phyloP scores from a whole-genome alignment of 2,113 vertebrate genomes.

The Amazona guildingii region DNA sequence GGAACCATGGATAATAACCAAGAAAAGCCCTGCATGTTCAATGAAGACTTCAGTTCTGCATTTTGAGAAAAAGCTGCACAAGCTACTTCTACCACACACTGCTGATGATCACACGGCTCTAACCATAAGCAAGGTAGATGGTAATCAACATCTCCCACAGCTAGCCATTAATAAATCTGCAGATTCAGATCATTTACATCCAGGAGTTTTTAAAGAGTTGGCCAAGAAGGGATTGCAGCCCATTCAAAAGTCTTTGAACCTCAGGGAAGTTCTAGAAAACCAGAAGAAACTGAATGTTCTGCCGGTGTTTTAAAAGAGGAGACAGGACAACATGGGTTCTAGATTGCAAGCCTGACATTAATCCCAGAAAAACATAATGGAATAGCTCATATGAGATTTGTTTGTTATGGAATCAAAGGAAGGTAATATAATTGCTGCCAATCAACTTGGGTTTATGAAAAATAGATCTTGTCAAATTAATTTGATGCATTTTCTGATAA shows the following conservation, averaged over 20 bases:
- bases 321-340: not conserved
- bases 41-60: constrained; percentile 27
- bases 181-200: constrained; percentile 64
- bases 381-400: constrained; percentile 41
- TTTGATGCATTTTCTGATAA: constrained; percentile 69
- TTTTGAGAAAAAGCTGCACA: constrained; percentile 56
- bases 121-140: constrained; percentile 66
- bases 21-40: constrained; percentile 13
- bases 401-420: constrained; percentile 65
- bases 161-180: constrained; percentile 69
- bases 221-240: constrained; percentile 8
- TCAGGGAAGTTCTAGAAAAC: constrained; percentile 57
- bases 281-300: constrained; percentile 12
- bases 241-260: constrained; percentile 11
- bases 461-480: constrained; percentile 74
- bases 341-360: constrained; percentile 35
- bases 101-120: constrained; percentile 57
- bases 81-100: constrained; percentile 61
- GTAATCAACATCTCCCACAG: constrained; percentile 70
- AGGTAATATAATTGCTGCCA: constrained; percentile 71
- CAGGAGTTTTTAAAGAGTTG: constrained; percentile 22
- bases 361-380: constrained; percentile 27
- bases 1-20: constrained; percentile 41
- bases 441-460: constrained; percentile 69
- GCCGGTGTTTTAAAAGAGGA: not conserved